These are phyloP conservation scores for Norana najaformis DNA, from an alignment of 2,888 invertebrate species.

Conservation along the genomic window DNA sequence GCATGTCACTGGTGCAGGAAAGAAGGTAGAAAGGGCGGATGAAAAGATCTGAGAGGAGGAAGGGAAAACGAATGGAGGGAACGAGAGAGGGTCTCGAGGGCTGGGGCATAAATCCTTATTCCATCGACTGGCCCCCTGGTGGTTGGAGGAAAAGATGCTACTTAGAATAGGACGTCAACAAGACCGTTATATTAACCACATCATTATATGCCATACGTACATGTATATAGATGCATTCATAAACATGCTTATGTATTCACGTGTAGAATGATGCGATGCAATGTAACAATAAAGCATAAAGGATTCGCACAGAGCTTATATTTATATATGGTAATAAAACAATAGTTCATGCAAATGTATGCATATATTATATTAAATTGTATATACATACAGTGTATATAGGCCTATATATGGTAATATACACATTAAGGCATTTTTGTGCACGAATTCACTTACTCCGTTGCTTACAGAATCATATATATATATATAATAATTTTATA, in stretches of 20 bases:
- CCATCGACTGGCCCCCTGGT: constrained; percentile 1
- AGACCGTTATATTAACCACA: neutral
- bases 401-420: no score
- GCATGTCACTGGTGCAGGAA: no score
- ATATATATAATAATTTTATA: no score
- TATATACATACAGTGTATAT: no score
- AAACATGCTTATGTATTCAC: no score
- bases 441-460: no score
- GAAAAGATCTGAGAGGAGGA: neutral
- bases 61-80: neutral
- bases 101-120: neutral
- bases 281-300: neutral
- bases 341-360: no score
- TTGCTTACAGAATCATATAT: no score
- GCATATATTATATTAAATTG: no score
- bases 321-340: no score
- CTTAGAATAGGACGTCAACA: neutral
- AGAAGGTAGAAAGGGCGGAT: no score
- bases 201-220: neutral
- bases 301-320: neutral
- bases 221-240: no score
- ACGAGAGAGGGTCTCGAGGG: neutral
- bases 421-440: neutral
- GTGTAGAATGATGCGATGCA: neutral
- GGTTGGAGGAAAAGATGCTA: constrained; percentile 3